These are phyloP conservation scores for Propithecus perrieri DNA, from an alignment of 2,797 vertebrate species.

Conservation along the genomic window DNA sequence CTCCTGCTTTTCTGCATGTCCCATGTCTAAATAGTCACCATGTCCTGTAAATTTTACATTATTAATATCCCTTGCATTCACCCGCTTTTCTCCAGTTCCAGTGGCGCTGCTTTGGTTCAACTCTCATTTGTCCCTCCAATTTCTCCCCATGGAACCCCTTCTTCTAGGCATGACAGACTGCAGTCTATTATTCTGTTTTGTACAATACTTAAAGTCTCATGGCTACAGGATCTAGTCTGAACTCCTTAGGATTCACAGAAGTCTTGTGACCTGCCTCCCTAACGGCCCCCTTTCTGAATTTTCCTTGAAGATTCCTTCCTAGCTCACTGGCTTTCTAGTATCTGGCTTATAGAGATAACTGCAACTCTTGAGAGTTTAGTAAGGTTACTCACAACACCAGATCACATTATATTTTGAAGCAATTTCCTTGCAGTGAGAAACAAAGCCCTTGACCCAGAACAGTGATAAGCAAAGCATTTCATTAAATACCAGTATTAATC, in stretches of 20 bases:
- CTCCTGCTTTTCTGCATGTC: background rate
- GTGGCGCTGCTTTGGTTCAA: background rate
- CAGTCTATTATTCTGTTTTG: background rate
- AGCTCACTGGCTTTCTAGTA: background rate
- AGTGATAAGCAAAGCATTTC: conserved; percentile 73
- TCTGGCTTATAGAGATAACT: background rate
- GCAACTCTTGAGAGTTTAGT: background rate
- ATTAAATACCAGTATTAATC: conserved; percentile 79
- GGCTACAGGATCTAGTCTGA: background rate
- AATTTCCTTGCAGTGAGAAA: conserved; percentile 74
- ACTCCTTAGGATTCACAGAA: background rate
- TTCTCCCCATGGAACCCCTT: background rate
- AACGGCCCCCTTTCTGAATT: background rate
- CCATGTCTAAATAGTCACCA: background rate
- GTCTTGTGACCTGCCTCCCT: background rate
- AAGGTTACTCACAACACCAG: background rate
- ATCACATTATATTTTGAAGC: conserved; percentile 65
- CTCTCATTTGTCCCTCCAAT: background rate
- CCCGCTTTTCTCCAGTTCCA: background rate
- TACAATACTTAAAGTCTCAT: background rate
- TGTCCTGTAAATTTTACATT: background rate
- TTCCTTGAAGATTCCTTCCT: background rate
- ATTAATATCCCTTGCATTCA: background rate
- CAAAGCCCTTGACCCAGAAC: conserved; percentile 62
- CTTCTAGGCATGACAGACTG: background rate